Percentiles rank a stretch among this genome's conserved stretches.
Conservation (phyloP, 2,888 invertebrate genomes). For the Melanchra persicariae region DNA sequence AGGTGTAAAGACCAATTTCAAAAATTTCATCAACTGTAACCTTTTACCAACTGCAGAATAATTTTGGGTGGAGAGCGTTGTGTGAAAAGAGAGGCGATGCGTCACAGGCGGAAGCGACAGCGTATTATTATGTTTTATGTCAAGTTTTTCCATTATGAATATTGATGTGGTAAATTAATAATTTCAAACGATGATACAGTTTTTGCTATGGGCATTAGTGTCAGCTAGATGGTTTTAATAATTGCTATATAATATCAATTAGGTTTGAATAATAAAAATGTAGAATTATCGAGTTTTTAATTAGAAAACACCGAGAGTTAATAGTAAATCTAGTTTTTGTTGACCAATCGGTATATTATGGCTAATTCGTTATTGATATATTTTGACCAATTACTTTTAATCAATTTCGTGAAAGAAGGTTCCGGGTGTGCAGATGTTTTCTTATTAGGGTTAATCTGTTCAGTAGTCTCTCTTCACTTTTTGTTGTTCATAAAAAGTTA, state of each 20-base stretch:
- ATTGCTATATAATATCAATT: conserved; percentile 59
- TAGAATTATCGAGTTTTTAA: conserved; percentile 44
- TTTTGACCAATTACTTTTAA: conserved; percentile 49
- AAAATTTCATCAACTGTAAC: conserved; percentile 50
- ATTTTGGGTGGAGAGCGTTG: conserved; percentile 67
- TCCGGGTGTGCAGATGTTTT: conserved; percentile 40
- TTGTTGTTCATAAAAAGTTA: conserved; percentile 12
- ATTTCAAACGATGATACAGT: conserved; percentile 53
- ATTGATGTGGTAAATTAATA: conserved; percentile 33
- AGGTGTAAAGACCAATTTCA: conserved; percentile 64
- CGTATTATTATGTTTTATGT: conserved; percentile 45
- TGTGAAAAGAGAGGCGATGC: conserved; percentile 62
- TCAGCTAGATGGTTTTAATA: conserved; percentile 52
- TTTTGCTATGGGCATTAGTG: conserved; percentile 60
- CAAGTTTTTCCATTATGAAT: conserved; percentile 46
- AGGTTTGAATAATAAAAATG: conserved; percentile 39
- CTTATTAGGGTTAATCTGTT: conserved; percentile 45
- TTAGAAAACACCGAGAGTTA: conserved; percentile 35
- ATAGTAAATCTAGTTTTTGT: conserved; percentile 52
- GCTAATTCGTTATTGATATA: conserved; percentile 44
- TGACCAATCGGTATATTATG: conserved; percentile 30
- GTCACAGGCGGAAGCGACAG: conserved; percentile 69
- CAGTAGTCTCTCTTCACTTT: conserved; percentile 32
- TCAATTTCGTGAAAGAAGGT: conserved; percentile 46
- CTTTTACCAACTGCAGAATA: conserved; percentile 65